Evolutionary conservation across 2,888 invertebrate species (phyloP).

Genomic region (Philereme transversata): DNA sequence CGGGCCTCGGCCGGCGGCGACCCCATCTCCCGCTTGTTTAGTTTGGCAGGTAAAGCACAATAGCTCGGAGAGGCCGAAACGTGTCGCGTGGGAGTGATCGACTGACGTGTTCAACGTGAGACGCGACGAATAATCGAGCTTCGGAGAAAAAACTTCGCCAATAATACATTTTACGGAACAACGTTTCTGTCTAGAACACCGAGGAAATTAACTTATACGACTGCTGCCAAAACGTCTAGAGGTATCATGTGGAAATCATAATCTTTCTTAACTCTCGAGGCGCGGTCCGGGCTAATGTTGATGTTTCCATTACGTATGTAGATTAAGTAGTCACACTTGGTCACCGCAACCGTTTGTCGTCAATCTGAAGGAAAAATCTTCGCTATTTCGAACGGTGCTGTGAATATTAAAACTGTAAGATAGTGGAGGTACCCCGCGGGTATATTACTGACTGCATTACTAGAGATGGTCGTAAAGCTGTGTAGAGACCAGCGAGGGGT

Average conservation of each 20-base stretch:
- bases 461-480: constrained; percentile 42
- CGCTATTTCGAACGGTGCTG: constrained; percentile 26
- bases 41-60: constrained; percentile 74
- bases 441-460: constrained; percentile 22
- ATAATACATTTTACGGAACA: no score
- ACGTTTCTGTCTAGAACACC: no score
- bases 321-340: constrained; percentile 15
- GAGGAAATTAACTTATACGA: no score
- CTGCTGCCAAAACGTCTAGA: no score
- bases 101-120: constrained; percentile 51
- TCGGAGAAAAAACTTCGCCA: constrained; percentile 47
- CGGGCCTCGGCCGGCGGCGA: constrained; percentile 28
- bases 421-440: constrained; percentile 28
- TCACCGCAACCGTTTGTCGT: constrained; percentile 10
- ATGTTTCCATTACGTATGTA: constrained; percentile 11
- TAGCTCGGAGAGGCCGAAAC: constrained; percentile 48
- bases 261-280: no score
- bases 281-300: no score
- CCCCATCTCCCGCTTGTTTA: constrained; percentile 58
- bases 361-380: constrained; percentile 29
- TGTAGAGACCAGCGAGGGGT: constrained; percentile 31
- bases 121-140: constrained; percentile 52
- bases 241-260: no score
- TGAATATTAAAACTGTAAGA: constrained; percentile 33
- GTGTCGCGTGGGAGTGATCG: constrained; percentile 61